A percentile compares a stretch with the other conserved stretches of the same genome.
Conservation (phyloP, 2,113 vertebrate species). For the Vireo altiloquus region DNA sequence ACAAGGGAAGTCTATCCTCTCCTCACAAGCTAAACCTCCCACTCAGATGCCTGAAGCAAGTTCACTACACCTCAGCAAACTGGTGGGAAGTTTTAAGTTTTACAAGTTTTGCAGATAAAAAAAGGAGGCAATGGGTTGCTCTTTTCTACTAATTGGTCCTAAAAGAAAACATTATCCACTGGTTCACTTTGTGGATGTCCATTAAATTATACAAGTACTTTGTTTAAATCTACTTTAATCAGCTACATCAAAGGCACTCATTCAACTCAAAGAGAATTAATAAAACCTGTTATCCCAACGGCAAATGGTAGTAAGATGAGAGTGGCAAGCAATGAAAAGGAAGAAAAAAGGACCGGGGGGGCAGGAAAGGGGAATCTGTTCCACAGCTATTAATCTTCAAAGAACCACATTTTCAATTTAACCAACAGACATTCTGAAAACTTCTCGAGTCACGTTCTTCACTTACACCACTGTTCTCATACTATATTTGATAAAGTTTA, state of each 20-base stretch:
- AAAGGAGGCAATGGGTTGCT: not conserved
- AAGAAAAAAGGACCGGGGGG: fast-evolving
- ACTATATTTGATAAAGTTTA: not conserved
- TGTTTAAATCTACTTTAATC: not conserved
- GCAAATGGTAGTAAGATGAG: not conserved
- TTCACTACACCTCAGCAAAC: not conserved
- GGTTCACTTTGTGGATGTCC: not conserved
- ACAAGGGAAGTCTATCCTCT: not conserved
- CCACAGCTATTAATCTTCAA: not conserved
- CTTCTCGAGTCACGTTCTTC: not conserved
- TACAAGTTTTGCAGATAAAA: not conserved
- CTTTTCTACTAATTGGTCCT: not conserved
- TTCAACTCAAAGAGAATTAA: conserved; percentile 5
- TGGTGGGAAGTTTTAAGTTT: not conserved
- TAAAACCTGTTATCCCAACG: not conserved
- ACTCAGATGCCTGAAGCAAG: not conserved
- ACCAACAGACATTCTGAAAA: not conserved
- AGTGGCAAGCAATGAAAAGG: not conserved
- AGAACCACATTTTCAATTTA: not conserved
- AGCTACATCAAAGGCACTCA: not conserved
- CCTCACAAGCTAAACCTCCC: not conserved
- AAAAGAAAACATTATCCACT: not conserved
- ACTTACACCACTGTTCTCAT: not conserved
- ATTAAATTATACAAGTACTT: not conserved
- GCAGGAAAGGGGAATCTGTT: not conserved